Evolutionary conservation across 2,888 invertebrate genomes (phyloP).

Genomic region (Gisinianus flammeolus): DNA sequence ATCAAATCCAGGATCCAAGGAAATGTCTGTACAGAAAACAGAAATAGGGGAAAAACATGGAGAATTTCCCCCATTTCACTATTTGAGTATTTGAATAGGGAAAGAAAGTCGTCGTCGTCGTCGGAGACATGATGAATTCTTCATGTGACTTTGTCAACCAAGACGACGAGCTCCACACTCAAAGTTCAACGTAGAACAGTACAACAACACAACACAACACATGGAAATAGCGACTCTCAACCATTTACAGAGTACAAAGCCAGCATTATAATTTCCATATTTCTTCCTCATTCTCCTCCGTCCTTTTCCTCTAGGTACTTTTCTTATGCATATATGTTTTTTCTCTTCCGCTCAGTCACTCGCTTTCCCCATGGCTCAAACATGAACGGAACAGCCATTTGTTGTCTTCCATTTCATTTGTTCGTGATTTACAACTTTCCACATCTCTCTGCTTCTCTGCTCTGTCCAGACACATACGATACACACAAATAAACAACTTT

Average conservation of each 20-base stretch:
- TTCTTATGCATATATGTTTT: too few relatives aligned
- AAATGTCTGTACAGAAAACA: constrained; percentile 12
- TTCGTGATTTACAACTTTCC: too few relatives aligned
- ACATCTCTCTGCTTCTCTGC: too few relatives aligned
- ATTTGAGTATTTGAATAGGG: neutral
- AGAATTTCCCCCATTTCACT: neutral
- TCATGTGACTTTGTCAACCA: constrained; percentile 23
- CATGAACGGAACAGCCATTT: neutral
- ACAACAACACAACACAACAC: neutral
- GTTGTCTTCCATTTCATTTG: too few relatives aligned
- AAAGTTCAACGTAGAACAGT: neutral
- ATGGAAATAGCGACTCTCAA: too few relatives aligned
- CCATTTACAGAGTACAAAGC: neutral
- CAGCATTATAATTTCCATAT: neutral
- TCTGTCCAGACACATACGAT: too few relatives aligned
- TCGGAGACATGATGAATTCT: constrained; percentile 22
- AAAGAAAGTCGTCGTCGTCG: neutral
- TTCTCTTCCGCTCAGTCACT: neutral
- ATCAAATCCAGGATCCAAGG: neutral
- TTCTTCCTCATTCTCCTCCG: neutral
- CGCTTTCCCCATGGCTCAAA: neutral
- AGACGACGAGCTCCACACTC: neutral
- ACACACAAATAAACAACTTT: too few relatives aligned
- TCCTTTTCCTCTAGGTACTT: neutral
- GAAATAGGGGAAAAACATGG: neutral